Conservation (phyloP, 2,888 invertebrate species). For the Lathronympha strigana region DNA sequence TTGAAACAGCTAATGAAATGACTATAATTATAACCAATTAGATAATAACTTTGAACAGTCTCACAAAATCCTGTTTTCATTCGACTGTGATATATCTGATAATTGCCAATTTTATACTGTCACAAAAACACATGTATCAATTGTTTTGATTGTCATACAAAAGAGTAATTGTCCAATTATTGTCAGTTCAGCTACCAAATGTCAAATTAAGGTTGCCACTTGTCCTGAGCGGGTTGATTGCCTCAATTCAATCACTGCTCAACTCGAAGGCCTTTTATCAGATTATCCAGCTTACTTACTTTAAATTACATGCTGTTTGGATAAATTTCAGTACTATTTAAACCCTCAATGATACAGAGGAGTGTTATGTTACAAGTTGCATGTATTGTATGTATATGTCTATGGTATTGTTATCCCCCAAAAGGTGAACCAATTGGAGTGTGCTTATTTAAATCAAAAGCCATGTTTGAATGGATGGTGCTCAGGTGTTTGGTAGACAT, state of each 20-base stretch:
- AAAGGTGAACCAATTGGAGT: no score
- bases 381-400: no score
- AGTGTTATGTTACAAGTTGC: no score
- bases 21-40: background rate
- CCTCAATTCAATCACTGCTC: conserved; percentile 31
- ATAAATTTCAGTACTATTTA: no score
- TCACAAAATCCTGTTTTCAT: background rate
- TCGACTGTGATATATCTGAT: background rate
- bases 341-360: no score
- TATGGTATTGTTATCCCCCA: no score
- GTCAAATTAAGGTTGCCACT: conserved; percentile 34
- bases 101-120: background rate
- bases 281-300: background rate
- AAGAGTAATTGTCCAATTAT: conserved; percentile 34
- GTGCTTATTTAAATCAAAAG: no score
- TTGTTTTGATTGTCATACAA: conserved; percentile 10
- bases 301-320: no score
- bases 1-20: background rate
- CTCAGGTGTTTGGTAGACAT: no score
- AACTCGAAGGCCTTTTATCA: conserved; percentile 6
- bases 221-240: conserved; percentile 15
- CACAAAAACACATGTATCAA: conserved; percentile 6
- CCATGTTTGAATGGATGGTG: no score
- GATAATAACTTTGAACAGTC: background rate
- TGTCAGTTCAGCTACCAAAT: conserved; percentile 4